A percentile compares a stretch with the other conserved stretches of the same genome.
Conservation (phyloP, 2,888 invertebrate genomes). For the Globia sparganii region DNA sequence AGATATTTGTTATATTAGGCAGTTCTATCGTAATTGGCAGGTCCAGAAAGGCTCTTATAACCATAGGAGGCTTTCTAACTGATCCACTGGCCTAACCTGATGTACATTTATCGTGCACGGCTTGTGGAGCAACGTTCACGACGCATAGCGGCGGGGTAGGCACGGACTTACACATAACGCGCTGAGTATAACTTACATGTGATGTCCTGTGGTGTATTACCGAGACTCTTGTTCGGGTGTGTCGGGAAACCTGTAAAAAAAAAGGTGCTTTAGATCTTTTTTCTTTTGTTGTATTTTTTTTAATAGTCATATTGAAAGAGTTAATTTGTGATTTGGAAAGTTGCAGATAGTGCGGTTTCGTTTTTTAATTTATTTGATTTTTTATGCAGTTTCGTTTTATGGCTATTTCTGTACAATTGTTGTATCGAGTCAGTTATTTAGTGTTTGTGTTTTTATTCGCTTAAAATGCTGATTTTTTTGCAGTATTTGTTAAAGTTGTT, state of each 20-base stretch:
- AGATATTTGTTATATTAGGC: not conserved
- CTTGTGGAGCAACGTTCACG: constrained; percentile 34
- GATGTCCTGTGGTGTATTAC: constrained; percentile 69
- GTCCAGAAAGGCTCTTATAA: constrained; percentile 8
- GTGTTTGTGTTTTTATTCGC: not conserved
- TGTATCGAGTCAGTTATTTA: not conserved
- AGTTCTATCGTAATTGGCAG: not conserved
- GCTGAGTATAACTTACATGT: constrained; percentile 81
- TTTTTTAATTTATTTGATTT: not conserved
- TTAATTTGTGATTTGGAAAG: not conserved
- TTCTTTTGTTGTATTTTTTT: not conserved
- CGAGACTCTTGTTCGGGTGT: constrained; percentile 75
- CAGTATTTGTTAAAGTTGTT: not conserved
- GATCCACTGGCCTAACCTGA: constrained; percentile 33
- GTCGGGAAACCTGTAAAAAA: constrained; percentile 72
- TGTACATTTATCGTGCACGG: constrained; percentile 34
- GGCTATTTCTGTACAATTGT: not conserved
- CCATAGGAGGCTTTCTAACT: constrained; percentile 17
- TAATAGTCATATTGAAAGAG: not conserved
- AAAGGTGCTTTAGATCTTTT: not conserved
- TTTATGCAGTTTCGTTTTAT: not conserved
- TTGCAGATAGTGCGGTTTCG: not conserved
- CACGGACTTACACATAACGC: constrained; percentile 77
- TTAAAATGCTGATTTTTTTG: not conserved
- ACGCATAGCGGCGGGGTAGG: constrained; percentile 45